Base-by-base conservation (phyloP, 1,140 invertebrate genomes). In the Polyergus mexicanus region DNA sequence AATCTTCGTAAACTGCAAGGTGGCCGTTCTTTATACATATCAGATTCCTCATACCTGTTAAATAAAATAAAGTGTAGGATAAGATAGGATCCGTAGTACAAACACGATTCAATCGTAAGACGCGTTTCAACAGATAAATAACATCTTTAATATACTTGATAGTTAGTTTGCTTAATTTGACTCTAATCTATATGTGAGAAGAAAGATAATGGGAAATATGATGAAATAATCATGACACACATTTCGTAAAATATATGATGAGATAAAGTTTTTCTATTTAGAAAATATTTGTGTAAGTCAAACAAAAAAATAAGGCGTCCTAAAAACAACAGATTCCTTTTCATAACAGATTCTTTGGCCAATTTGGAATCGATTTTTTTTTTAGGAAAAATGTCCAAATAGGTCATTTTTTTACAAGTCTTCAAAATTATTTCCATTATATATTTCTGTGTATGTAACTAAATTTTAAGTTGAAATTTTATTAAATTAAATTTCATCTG, bases 11-110 rank as follows among this genome's bases (percentile, higher is more conserved):
- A 80, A 63, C 86, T 89, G 76, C 84, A 91, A 32, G 81, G 16
- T 54, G 90, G 85, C 11, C 87, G 83, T 80, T 87, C 87, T 77
- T 92, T 92, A 83, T 90, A 93, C 35, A 89, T 80, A 51, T 76
- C 63, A 32, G 90, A 81, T 66, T 91, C 86, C 47, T 93, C 92
- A 85, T 92, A 92, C 63, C 92, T 93, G 81, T 28, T 65, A 86
- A 66, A 86, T 58, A 85, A 80, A 86, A 60, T 60, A 35, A 83
- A 4, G 25, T 44, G 2, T 13, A 35, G 8, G 1, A 44, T 41
- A 22, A 32, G 32, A 32, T 32, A 32, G 32, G 1, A 44, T 4
- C 19, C 6, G 13, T 0, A 28, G 7, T 25, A 58, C 19, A 54
- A 35, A 72, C 0, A 60, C 7, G 2, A 35, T 66, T 28, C 2